Percentiles rank a stretch among this genome's conserved stretches.
Conservation (phyloP, 2,888 invertebrate genomes). For the Athrips mouffetella region DNA sequence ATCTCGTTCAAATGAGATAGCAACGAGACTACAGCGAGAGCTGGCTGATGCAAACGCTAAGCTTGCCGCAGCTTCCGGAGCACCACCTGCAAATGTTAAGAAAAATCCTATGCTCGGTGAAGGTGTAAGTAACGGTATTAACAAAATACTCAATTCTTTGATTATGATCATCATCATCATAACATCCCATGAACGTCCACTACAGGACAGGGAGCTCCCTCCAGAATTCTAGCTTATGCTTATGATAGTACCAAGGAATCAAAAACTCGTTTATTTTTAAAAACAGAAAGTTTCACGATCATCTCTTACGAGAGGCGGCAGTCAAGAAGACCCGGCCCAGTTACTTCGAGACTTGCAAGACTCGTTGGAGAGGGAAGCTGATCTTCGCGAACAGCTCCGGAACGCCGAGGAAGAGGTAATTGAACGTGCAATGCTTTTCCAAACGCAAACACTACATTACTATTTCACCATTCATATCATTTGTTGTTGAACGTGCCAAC, state of each 20-base stretch:
- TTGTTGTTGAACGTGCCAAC: no score
- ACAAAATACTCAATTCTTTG: background rate
- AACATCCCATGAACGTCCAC: no score
- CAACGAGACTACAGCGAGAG: conserved; percentile 83
- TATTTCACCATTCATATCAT: no score
- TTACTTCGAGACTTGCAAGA: conserved; percentile 92
- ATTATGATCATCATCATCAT: no score
- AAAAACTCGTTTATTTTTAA: no score
- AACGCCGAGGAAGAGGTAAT: conserved; percentile 95
- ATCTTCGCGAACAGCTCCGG: conserved; percentile 93
- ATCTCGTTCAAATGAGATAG: conserved; percentile 86
- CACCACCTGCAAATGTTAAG: conserved; percentile 68
- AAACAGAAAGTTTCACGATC: conserved; percentile 84
- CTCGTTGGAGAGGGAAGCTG: conserved; percentile 94
- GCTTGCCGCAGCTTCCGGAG: conserved; percentile 60
- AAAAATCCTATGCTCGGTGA: conserved; percentile 80
- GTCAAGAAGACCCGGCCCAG: conserved; percentile 89
- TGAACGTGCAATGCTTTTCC: background rate
- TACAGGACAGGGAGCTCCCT: no score
- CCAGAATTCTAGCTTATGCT: no score
- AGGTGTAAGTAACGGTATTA: conserved; percentile 60
- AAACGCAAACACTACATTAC: no score
- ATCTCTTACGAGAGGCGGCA: conserved; percentile 86
- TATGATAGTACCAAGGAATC: no score
- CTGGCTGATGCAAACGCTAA: conserved; percentile 82